Conservation (phyloP, 2,888 invertebrate species). For the Charanyca ferruginea region DNA sequence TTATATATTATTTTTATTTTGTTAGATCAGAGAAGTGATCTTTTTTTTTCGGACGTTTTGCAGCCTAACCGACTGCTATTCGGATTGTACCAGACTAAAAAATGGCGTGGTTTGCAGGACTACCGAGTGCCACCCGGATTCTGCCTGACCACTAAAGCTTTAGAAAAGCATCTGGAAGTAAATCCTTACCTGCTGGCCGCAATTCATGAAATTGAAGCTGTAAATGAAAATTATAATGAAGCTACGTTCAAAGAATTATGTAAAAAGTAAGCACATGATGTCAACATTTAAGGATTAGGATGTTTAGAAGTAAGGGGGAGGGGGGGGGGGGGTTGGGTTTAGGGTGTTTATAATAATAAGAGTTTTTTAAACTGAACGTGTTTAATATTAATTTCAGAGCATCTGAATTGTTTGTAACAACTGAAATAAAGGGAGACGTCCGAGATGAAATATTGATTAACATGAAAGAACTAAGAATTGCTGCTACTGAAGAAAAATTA, state of each 20-base stretch:
- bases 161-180: slow-evolving; percentile 90
- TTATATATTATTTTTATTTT: not conserved
- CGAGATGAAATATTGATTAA: slow-evolving; percentile 76
- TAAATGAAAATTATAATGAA: slow-evolving; percentile 87
- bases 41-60: no score
- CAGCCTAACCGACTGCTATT: no score
- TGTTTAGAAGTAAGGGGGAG: not conserved
- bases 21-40: not conserved
- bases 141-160: slow-evolving; percentile 92
- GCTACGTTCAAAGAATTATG: slow-evolving; percentile 89
- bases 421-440: slow-evolving; percentile 82
- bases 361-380: not conserved
- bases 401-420: slow-evolving; percentile 80
- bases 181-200: slow-evolving; percentile 84
- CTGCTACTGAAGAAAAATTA: slow-evolving; percentile 73
- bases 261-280: slow-evolving; percentile 71
- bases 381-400: slow-evolving; percentile 76
- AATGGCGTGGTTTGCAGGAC: slow-evolving; percentile 74
- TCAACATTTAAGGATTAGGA: not conserved
- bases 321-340: no score
- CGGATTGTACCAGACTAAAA: no score
- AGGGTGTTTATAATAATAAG: no score
- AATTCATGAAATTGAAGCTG: slow-evolving; percentile 88
- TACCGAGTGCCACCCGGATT: slow-evolving; percentile 93
- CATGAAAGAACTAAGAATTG: slow-evolving; percentile 74